Evolutionary conservation across 2,113 vertebrate genomes (phyloP).

Genomic region (Lucifuga dentata): DNA sequence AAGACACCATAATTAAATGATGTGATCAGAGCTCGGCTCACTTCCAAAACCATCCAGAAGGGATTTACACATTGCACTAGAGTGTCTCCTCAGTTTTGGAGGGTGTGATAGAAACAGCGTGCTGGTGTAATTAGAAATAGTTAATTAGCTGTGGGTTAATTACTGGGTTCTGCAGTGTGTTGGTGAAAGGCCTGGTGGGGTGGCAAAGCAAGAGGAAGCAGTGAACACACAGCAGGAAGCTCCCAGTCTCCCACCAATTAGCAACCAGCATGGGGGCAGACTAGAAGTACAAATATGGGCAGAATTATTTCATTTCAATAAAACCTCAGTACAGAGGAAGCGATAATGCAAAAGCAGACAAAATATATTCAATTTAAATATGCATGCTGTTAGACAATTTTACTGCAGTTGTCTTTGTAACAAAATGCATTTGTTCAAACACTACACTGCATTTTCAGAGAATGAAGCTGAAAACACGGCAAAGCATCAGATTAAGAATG

Average conservation of each 20-base stretch:
- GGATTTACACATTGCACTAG: conserved; percentile 54
- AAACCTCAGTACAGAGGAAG: conserved; percentile 32
- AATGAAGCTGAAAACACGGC: conserved; percentile 20
- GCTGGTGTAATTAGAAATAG: conserved; percentile 98
- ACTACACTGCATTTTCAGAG: conserved; percentile 36
- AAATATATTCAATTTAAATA: conserved; percentile 64
- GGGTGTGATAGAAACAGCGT: conserved; percentile 91
- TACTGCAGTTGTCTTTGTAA: conserved; percentile 56
- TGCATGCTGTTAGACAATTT: conserved; percentile 41
- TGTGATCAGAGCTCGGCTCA: conserved; percentile 47
- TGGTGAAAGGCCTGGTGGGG: conserved; percentile 79
- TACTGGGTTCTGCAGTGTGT: conserved; percentile 86
- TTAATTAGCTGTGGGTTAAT: conserved; percentile 99
- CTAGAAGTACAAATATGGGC: conserved; percentile 70
- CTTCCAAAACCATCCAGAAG: conserved; percentile 58
- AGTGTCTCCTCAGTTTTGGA: conserved; percentile 84
- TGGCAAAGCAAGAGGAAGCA: conserved; percentile 79
- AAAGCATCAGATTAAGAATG: conserved; percentile 35
- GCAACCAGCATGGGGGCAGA: conserved; percentile 75
- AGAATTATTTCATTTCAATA: conserved; percentile 63
- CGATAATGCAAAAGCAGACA: conserved; percentile 43
- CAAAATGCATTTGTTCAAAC: conserved; percentile 51
- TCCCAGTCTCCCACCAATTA: conserved; percentile 86
- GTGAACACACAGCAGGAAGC: conserved; percentile 84
- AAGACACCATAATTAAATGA: conserved; percentile 41